Conservation (phyloP, 2,888 invertebrate species). For the Drosophila mercatorum region DNA sequence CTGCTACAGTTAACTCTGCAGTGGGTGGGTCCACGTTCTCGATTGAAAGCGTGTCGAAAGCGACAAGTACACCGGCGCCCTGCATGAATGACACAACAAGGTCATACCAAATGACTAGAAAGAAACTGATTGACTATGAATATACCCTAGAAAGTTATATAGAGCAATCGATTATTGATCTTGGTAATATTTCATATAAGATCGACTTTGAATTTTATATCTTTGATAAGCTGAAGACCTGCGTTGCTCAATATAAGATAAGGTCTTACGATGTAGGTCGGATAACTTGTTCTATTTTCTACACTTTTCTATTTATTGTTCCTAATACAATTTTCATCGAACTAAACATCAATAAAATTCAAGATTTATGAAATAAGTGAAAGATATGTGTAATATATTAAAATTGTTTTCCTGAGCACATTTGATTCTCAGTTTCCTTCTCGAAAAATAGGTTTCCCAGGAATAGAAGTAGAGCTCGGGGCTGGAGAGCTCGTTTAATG, state of each 20-base stretch:
- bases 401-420: background rate
- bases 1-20: constrained; percentile 12
- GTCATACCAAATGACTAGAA: background rate
- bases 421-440: background rate
- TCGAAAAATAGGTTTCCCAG: constrained; percentile 8
- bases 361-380: too few species aligned
- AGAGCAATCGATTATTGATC: background rate
- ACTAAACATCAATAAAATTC: too few species aligned
- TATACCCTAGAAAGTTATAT: background rate
- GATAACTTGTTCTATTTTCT: too few species aligned
- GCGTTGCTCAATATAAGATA: too few species aligned
- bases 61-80: constrained; percentile 23
- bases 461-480: constrained; percentile 29
- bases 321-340: too few species aligned
- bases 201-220: too few species aligned
- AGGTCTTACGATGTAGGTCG: too few species aligned
- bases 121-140: background rate
- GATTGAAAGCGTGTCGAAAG: constrained; percentile 48
- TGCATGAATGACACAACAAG: constrained; percentile 34
- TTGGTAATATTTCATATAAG: background rate
- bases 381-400: too few species aligned
- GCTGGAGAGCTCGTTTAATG: constrained; percentile 26
- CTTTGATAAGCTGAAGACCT: too few species aligned
- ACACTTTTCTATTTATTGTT: too few species aligned
- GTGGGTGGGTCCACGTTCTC: constrained; percentile 23